Conservation (phyloP, 2,113 vertebrate species). For the Plectropomus leopardus region DNA sequence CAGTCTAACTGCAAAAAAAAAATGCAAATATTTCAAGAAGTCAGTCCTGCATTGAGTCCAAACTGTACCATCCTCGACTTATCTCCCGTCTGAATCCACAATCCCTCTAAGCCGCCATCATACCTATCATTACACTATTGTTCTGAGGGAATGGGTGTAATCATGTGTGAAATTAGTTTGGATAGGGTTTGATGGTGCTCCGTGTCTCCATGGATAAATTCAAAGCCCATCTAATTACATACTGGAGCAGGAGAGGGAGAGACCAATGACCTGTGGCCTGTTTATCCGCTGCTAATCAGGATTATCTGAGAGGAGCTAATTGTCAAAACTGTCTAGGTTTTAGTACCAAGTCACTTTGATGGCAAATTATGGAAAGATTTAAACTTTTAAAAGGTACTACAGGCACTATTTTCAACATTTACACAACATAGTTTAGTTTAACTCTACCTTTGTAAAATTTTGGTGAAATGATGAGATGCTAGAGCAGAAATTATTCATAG, state of each 20-base stretch:
- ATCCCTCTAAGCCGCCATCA: constrained; percentile 10
- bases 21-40: neutral
- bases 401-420: neutral
- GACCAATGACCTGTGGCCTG: constrained; percentile 32
- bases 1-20: constrained; percentile 8
- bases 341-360: too few species aligned
- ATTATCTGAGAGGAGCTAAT: constrained; percentile 28
- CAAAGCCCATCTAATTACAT: constrained; percentile 52
- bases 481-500: neutral
- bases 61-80: neutral
- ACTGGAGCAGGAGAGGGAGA: constrained; percentile 17
- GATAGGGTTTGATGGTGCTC: constrained; percentile 55
- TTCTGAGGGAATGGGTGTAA: constrained; percentile 53
- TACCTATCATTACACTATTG: constrained; percentile 38
- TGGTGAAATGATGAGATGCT: neutral
- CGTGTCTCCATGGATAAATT: constrained; percentile 45
- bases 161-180: constrained; percentile 72
- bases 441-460: neutral
- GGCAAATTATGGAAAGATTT: neutral
- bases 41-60: neutral
- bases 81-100: constrained; percentile 9
- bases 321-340: neutral
- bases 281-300: constrained; percentile 41
- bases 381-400: neutral
- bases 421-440: neutral